Conservation (phyloP, 2,113 vertebrate species). For the Pao palembangensis region DNA sequence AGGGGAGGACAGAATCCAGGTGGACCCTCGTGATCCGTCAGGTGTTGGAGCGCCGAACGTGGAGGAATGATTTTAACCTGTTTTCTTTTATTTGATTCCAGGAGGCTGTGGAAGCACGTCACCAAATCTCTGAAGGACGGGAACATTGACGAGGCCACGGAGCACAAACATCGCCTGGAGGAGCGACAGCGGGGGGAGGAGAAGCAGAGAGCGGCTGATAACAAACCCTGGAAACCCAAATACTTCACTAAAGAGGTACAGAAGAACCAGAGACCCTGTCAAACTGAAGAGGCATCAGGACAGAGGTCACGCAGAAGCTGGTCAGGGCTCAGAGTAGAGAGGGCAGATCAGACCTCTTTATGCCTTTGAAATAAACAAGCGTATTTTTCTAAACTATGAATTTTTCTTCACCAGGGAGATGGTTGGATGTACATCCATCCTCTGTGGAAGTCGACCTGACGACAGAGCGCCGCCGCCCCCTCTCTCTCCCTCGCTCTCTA, state of each 20-base stretch:
- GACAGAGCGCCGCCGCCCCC: neutral
- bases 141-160: conserved; percentile 84
- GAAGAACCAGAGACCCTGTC: no score
- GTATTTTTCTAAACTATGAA: neutral
- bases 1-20: conserved; percentile 88
- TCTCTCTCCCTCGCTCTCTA: neutral
- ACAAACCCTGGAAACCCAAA: conserved; percentile 81
- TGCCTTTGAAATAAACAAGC: neutral
- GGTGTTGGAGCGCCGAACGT: fast-evolving
- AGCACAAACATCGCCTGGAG: conserved; percentile 87
- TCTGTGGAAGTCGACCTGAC: conserved; percentile 87
- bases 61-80: neutral
- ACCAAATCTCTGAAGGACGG: conserved; percentile 84
- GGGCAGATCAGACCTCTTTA: neutral
- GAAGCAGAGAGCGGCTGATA: conserved; percentile 74
- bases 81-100: conserved; percentile 35
- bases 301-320: no score
- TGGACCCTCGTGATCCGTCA: conserved; percentile 28
- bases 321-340: no score
- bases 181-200: conserved; percentile 86
- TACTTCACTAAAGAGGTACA: conserved; percentile 90
- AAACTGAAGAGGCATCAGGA: no score
- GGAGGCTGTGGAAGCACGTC: conserved; percentile 88
- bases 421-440: conserved; percentile 87
- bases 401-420: conserved; percentile 79